phyloP scores from a whole-genome alignment of 2,888 invertebrate species.

The Ctena decussata region DNA sequence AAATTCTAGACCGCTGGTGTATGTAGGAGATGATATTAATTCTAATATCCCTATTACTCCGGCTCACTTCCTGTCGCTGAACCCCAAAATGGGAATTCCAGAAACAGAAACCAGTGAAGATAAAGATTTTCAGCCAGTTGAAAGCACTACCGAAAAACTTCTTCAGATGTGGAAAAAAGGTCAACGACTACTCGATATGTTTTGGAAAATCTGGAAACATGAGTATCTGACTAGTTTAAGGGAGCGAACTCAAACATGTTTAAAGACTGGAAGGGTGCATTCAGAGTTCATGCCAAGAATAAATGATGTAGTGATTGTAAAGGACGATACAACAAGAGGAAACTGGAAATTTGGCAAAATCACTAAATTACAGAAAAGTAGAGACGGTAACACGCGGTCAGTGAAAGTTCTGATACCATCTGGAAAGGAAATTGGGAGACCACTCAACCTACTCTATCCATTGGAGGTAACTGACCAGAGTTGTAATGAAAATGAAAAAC shows the following conservation, averaged over 20 bases:
- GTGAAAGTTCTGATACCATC: no score
- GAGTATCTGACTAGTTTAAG: constrained; percentile 10
- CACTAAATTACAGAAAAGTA: no score
- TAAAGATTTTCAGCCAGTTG: neutral
- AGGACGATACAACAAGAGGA: no score
- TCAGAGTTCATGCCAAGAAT: no score
- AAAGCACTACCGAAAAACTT: neutral
- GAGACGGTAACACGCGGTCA: no score
- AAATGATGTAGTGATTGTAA: no score
- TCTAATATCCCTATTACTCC: neutral
- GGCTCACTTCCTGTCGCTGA: constrained; percentile 10
- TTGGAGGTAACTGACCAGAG: no score
- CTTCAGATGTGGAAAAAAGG: constrained; percentile 17
- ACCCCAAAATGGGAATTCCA: neutral
- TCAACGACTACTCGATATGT: neutral
- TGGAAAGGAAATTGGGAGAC: no score
- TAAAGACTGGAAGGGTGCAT: no score
- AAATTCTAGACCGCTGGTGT: neutral
- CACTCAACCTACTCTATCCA: no score
- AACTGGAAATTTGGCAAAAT: no score
- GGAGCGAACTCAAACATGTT: neutral
- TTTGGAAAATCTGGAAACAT: constrained; percentile 5
- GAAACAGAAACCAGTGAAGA: neutral
- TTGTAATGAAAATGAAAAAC: no score
- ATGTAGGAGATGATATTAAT: constrained; percentile 9